phyloP scores from a whole-genome alignment of 2,797 vertebrate species.

The Poecilia gillii region DNA sequence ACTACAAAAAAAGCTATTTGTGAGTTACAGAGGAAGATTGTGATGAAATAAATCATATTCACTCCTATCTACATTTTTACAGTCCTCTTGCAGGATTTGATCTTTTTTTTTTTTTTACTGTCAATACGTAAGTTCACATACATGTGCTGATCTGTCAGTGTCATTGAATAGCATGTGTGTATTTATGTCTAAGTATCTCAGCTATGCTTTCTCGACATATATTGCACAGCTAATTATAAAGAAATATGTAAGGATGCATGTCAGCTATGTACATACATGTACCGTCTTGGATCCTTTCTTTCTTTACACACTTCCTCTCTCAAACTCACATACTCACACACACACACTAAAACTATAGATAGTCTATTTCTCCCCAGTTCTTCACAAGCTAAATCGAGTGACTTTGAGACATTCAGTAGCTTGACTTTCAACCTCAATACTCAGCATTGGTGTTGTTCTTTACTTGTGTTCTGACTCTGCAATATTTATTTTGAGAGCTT shows the following conservation, averaged over 20 bases:
- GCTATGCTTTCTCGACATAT: slow-evolving; percentile 47
- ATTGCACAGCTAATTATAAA: slow-evolving; percentile 67
- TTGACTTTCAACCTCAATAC: slow-evolving; percentile 47
- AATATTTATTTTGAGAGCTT: neutral
- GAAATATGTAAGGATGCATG: slow-evolving; percentile 51
- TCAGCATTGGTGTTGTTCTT: slow-evolving; percentile 9
- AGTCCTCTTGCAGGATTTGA: neutral
- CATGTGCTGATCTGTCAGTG: slow-evolving; percentile 2
- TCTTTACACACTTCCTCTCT: slow-evolving; percentile 42
- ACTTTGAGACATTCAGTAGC: slow-evolving; percentile 54
- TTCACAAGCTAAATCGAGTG: slow-evolving; percentile 58
- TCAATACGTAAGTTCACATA: neutral
- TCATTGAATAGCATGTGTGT: slow-evolving; percentile 39
- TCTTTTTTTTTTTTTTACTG: neutral
- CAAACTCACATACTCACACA: slow-evolving; percentile 7
- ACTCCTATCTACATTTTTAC: neutral
- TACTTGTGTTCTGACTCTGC: neutral
- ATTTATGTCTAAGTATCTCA: slow-evolving; percentile 55
- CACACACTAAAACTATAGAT: slow-evolving; percentile 52
- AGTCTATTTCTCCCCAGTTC: slow-evolving; percentile 40
- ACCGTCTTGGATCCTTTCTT: slow-evolving; percentile 44
- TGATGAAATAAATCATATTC: neutral
- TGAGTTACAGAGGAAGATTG: neutral
- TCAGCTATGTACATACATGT: slow-evolving; percentile 53
- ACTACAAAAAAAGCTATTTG: neutral